Evolutionary conservation across 2,888 invertebrate genomes (phyloP), one percentile per base, ranked within the genome.

Genomic region (Dendrolimus houi): DNA sequence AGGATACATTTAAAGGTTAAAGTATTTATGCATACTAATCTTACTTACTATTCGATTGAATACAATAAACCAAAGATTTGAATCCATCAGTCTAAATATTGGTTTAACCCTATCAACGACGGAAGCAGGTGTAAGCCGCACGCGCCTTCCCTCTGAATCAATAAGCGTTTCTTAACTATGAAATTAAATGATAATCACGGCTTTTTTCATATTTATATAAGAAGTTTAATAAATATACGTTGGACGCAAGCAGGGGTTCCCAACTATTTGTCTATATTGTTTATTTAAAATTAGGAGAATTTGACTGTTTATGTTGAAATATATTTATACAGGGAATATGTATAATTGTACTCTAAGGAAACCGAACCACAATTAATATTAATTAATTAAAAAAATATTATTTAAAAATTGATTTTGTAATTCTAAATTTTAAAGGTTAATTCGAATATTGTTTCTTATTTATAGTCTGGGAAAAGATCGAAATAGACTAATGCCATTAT

Each of bases 111-210:
- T 80, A 86, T 88, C 87, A 79, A 70, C 81, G 77, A 76, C 83
- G 89, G 88, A 89, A 87, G 90, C 89, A 88, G 89, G 88, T 89
- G 90, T 70, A 59, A n/a, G 55, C 65, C 71, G 85, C 88, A 86
- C 87, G 87, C 83, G 87, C 77, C 73, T 69, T 66, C 61, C 64
- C 72, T 70, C 70, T 76, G 77, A 84, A 81, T 84, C 87, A 87
- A 85, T 88, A 85, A 87, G 79, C 80, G 83, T 83, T 81, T 77
- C 81, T 77, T 77, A 82, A 81, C 88, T 89, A 89, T 88, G 88
- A 90, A 90, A 90, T 89, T 89, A 89, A 90, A 90, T 90, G 89
- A 87, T 89, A 89, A 89, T 89, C 87, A 87, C 78, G 62, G 75
- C 79, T 83, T 87, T 88, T 83, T 84, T 82, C 78, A 82, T 84